Evolutionary conservation across 2,797 vertebrate genomes (phyloP).

Genomic region (Enteromius treurensis): DNA sequence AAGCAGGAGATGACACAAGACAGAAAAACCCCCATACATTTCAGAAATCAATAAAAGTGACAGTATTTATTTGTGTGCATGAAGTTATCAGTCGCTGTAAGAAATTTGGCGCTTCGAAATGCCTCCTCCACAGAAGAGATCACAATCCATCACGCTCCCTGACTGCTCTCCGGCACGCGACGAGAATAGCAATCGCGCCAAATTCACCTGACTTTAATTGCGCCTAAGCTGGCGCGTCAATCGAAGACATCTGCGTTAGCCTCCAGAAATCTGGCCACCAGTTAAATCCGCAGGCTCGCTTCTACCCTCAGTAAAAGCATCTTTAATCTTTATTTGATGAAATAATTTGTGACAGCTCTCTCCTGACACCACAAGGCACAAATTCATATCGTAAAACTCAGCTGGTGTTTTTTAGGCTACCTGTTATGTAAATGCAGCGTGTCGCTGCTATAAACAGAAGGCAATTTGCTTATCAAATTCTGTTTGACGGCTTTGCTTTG

Average conservation of each 20-base stretch:
- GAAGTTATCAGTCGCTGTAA: constrained; percentile 83
- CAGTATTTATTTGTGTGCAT: constrained; percentile 83
- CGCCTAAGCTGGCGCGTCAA: constrained; percentile 62
- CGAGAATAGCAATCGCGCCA: constrained; percentile 78
- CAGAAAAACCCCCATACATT: constrained; percentile 5
- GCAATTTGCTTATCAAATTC: constrained; percentile 68
- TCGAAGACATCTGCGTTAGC: constrained; percentile 63
- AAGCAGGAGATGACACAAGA: constrained; percentile 43
- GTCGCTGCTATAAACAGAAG: constrained; percentile 66
- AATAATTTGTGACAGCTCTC: constrained; percentile 57
- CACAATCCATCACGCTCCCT: constrained; percentile 78
- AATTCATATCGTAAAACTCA: constrained; percentile 54
- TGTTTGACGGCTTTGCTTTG: constrained; percentile 69
- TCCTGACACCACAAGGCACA: constrained; percentile 55
- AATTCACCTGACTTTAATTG: constrained; percentile 83
- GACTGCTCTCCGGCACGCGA: constrained; percentile 66
- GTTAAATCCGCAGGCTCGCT: constrained; percentile 53
- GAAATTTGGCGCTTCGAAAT: constrained; percentile 76
- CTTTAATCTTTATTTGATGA: constrained; percentile 63
- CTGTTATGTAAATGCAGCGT: constrained; percentile 57
- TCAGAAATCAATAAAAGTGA: constrained; percentile 59
- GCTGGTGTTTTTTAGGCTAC: constrained; percentile 49
- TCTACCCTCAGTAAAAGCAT: constrained; percentile 50
- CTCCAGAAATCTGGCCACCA: constrained; percentile 36
- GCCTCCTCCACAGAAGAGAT: constrained; percentile 74